phyloP scores from a whole-genome alignment of 2,797 vertebrate genomes.

The Coracias cyanogaster region DNA sequence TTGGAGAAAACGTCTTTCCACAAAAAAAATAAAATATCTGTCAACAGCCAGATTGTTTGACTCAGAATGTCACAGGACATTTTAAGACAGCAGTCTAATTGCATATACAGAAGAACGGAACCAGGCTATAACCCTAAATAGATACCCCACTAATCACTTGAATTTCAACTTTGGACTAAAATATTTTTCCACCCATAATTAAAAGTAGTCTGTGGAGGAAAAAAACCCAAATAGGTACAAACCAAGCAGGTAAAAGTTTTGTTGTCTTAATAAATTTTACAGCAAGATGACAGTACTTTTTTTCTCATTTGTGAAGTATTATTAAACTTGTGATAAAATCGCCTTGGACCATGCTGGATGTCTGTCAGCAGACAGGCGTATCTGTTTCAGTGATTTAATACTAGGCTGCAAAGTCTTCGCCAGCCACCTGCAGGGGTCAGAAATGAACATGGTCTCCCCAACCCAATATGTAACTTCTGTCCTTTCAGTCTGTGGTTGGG shows the following conservation, averaged over 20 bases:
- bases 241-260: neutral
- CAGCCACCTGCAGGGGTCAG: neutral
- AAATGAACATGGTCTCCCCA: neutral
- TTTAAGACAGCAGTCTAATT: neutral
- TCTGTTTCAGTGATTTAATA: neutral
- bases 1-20: neutral
- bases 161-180: neutral
- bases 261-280: neutral
- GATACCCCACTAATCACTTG: neutral
- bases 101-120: neutral
- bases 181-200: fast-evolving
- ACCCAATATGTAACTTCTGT: neutral
- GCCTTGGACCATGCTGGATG: neutral
- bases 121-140: neutral
- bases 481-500: neutral
- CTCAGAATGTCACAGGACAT: neutral
- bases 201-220: neutral
- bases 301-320: neutral
- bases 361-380: neutral
- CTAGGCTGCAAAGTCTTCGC: neutral
- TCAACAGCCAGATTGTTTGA: neutral
- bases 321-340: neutral
- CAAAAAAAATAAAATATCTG: neutral
- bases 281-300: neutral
- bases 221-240: no score